A percentile compares a stretch with the other conserved stretches of the same genome.
Evolutionary conservation across 2,113 vertebrate species (phyloP).

Genomic region (Damaliscus lunatus): DNA sequence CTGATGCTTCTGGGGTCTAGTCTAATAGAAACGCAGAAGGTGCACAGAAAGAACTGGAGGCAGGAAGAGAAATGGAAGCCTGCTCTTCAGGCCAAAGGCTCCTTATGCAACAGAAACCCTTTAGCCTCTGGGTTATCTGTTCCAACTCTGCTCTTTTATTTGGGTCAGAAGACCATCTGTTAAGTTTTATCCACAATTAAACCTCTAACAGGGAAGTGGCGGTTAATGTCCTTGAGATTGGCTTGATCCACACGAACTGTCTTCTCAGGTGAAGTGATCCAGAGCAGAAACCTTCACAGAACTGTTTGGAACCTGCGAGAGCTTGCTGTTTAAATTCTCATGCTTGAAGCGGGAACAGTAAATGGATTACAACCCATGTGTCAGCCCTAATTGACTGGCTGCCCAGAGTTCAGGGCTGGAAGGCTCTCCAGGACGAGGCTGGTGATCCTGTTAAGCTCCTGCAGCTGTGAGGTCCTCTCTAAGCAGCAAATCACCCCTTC

Average conservation of each 20-base stretch:
- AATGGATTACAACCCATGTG: background rate
- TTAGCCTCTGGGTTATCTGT: background rate
- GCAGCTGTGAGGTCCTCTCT: background rate
- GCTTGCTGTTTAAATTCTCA: background rate
- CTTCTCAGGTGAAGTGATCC: background rate
- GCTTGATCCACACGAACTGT: background rate
- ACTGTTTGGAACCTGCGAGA: background rate
- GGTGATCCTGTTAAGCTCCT: background rate
- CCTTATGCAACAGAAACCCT: background rate
- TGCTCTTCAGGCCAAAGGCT: background rate
- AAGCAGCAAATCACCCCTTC: background rate
- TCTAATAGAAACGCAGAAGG: conserved; percentile 44
- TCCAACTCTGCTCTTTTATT: conserved; percentile 14
- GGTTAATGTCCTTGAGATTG: background rate
- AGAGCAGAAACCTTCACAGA: background rate
- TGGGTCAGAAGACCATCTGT: conserved; percentile 1
- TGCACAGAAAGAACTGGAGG: background rate
- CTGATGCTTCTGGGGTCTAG: conserved; percentile 34
- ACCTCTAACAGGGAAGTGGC: background rate
- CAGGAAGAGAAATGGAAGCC: background rate
- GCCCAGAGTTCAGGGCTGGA: background rate
- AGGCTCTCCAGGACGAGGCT: background rate
- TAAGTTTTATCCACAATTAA: conserved; percentile 25
- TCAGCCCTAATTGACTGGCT: background rate
- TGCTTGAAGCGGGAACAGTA: background rate